These are phyloP conservation scores for Brenthis ino DNA, from an alignment of 2,888 invertebrate species.

Conservation along the genomic window DNA sequence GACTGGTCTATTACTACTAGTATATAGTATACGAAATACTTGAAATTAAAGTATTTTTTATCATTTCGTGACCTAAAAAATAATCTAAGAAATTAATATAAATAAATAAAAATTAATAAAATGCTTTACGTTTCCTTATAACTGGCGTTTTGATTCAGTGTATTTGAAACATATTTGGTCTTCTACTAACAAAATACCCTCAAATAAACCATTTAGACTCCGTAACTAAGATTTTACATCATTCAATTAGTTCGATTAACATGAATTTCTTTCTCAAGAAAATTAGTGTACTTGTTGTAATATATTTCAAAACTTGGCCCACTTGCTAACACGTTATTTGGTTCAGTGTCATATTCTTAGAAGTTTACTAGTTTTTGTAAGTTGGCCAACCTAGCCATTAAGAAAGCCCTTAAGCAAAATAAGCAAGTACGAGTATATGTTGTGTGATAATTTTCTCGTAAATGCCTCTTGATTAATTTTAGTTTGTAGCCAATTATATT, in stretches of 20 bases:
- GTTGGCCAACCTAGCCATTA: constrained; percentile 16
- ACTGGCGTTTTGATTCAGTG: too few relatives aligned
- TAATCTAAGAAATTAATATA: too few relatives aligned
- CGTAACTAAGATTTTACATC: neutral
- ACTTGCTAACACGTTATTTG: neutral
- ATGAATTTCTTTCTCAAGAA: constrained; percentile 18
- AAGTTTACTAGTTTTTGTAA: constrained; percentile 1
- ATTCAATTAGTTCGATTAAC: constrained; percentile 23
- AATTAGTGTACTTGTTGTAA: constrained; percentile 22
- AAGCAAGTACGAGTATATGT: neutral
- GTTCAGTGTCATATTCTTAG: constrained; percentile 7
- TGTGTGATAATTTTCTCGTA: neutral
- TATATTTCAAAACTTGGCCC: constrained; percentile 26
- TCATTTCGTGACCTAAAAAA: neutral
- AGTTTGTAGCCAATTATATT: neutral
- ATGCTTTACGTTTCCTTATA: too few relatives aligned
- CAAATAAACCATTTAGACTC: too few relatives aligned
- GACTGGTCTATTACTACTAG: neutral
- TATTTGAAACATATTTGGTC: too few relatives aligned
- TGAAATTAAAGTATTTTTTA: too few relatives aligned
- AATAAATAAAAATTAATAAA: too few relatives aligned
- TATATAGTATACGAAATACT: too few relatives aligned
- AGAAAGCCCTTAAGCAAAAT: constrained; percentile 10
- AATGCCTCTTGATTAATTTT: neutral
- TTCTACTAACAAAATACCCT: too few relatives aligned